phyloP scores from a whole-genome alignment of 2,113 vertebrate genomes.

The Junco hyemalis region DNA sequence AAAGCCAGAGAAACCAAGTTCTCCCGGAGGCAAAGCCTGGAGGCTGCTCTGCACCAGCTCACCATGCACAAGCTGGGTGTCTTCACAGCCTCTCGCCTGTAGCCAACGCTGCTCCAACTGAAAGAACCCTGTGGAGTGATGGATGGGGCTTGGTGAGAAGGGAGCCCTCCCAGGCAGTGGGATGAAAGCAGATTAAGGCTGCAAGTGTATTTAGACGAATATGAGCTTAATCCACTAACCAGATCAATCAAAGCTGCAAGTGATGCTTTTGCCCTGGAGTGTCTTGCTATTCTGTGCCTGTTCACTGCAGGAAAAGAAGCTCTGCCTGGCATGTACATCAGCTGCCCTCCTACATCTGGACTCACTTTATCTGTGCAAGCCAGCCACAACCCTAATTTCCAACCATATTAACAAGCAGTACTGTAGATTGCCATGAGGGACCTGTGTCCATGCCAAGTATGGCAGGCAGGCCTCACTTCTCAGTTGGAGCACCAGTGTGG shows the following conservation, averaged over 20 bases:
- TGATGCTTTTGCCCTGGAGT: neutral
- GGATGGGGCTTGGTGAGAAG: neutral
- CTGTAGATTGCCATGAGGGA: neutral
- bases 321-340: neutral
- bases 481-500: neutral
- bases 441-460: neutral
- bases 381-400: neutral
- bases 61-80: accelerated
- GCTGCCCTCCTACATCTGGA: neutral
- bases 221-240: conserved; percentile 31
- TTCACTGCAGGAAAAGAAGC: neutral
- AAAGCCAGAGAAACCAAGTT: neutral
- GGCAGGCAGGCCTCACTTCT: neutral
- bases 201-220: neutral
- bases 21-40: neutral
- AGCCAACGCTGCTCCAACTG: neutral
- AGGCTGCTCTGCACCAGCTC: neutral
- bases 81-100: neutral
- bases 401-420: neutral
- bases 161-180: neutral
- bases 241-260: conserved; percentile 40
- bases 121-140: neutral
- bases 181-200: conserved; percentile 11
- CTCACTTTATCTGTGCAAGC: neutral
- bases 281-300: neutral